A percentile compares a stretch with the other conserved stretches of the same genome.
Conservation (phyloP, 2,888 invertebrate genomes). For the Eilema depressum region DNA sequence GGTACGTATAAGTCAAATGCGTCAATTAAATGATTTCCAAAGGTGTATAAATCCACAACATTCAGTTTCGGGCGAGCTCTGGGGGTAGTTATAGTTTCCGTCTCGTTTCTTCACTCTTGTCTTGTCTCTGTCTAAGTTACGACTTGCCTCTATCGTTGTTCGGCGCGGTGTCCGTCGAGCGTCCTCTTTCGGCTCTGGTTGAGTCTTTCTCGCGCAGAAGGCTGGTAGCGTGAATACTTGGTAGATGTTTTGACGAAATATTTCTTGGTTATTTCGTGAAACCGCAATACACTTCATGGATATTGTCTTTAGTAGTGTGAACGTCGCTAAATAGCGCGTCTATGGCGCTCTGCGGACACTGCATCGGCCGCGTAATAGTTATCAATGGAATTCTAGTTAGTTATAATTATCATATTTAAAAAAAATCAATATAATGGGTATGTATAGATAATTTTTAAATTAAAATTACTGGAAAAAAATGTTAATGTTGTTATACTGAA, state of each 20-base stretch:
- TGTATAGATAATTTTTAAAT: constrained; percentile 80
- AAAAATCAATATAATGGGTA: constrained; percentile 72
- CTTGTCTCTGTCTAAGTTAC: constrained; percentile 54
- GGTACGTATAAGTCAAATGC: constrained; percentile 79
- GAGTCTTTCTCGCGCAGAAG: constrained; percentile 5
- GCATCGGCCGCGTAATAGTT: constrained; percentile 60
- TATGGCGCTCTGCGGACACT: constrained; percentile 35
- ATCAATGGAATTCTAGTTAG: constrained; percentile 77
- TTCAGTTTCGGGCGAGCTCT: constrained; percentile 59
- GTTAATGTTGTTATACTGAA: constrained; percentile 87
- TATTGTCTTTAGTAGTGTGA: background rate
- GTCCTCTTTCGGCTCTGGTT: constrained; percentile 33
- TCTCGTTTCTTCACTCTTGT: constrained; percentile 55
- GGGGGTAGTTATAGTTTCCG: constrained; percentile 59
- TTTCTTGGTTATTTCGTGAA: background rate
- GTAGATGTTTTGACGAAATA: background rate
- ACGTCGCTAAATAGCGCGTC: constrained; percentile 25
- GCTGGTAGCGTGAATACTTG: background rate
- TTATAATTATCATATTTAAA: constrained; percentile 71
- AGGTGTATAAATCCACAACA: constrained; percentile 53
- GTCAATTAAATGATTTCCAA: constrained; percentile 77
- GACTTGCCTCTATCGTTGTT: constrained; percentile 51
- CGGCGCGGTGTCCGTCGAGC: constrained; percentile 43
- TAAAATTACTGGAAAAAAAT: constrained; percentile 79
- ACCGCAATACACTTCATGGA: background rate